phyloP scores from a whole-genome alignment of 2,797 vertebrate genomes.

The Takifugu ocellatus region DNA sequence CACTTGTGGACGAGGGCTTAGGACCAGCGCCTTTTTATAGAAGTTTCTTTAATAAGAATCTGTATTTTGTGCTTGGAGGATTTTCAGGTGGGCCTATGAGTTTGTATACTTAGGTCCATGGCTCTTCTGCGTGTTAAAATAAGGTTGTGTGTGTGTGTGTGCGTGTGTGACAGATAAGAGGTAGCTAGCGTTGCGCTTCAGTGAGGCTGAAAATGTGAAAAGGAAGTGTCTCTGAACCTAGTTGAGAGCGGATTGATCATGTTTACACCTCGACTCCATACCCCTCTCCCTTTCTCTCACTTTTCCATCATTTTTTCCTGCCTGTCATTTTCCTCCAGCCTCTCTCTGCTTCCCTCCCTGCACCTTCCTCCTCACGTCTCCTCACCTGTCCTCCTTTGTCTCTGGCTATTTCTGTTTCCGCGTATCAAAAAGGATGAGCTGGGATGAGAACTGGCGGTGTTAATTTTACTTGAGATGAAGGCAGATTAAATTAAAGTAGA shows the following conservation, averaged over 20 bases:
- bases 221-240: slow-evolving; percentile 68
- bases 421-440: slow-evolving; percentile 8
- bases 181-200: slow-evolving; percentile 67
- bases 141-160: slow-evolving; percentile 23
- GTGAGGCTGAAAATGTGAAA: slow-evolving; percentile 74
- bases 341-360: not conserved
- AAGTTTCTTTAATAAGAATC: slow-evolving; percentile 28
- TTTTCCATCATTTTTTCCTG: slow-evolving; percentile 27
- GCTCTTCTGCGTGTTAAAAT: slow-evolving; percentile 30
- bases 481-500: slow-evolving; percentile 16
- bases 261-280: slow-evolving; percentile 67
- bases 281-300: slow-evolving; percentile 11
- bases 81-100: slow-evolving; percentile 31
- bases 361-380: slow-evolving; percentile 5
- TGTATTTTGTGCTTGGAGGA: slow-evolving; percentile 22
- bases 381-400: slow-evolving; percentile 9
- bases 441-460: slow-evolving; percentile 15
- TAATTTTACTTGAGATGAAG: slow-evolving; percentile 34
- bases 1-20: slow-evolving; percentile 2
- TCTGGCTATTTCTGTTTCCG: slow-evolving; percentile 19
- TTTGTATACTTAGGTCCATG: slow-evolving; percentile 17
- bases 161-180: slow-evolving; percentile 63
- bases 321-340: slow-evolving; percentile 43
- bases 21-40: slow-evolving; percentile 5
- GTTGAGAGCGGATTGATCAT: slow-evolving; percentile 72